Evolutionary conservation across 2,113 vertebrate genomes (phyloP).

Genomic region (Cyanoliseus patagonus): DNA sequence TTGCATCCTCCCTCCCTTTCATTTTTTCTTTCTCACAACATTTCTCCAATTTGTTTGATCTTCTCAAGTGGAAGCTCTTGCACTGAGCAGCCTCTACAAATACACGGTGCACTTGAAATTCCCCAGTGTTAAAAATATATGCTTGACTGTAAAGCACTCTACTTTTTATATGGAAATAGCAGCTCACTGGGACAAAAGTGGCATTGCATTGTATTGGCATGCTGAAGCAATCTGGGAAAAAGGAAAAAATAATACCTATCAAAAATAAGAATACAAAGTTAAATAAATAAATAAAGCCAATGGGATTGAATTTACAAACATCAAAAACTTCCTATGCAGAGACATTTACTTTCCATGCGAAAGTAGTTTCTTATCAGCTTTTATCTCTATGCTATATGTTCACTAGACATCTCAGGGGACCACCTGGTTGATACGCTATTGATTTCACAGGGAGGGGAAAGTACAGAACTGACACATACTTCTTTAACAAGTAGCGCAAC

Average conservation of each 20-base stretch:
- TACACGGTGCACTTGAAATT: slow-evolving; percentile 25
- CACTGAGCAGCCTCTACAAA: slow-evolving; percentile 52
- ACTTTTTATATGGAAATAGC: slow-evolving; percentile 66
- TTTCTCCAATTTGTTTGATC: slow-evolving; percentile 63
- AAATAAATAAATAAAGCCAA: slow-evolving; percentile 35
- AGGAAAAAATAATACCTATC: not conserved
- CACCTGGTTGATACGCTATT: slow-evolving; percentile 46
- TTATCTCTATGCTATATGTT: slow-evolving; percentile 30
- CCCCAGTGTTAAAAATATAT: slow-evolving; percentile 59
- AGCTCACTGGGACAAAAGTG: slow-evolving; percentile 50
- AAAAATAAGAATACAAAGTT: not conserved
- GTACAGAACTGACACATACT: slow-evolving; percentile 35
- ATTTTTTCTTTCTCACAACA: not conserved
- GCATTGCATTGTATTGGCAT: not conserved
- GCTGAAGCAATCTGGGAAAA: slow-evolving; percentile 7
- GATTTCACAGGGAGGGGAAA: slow-evolving; percentile 18
- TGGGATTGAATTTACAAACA: slow-evolving; percentile 35
- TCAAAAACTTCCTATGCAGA: not conserved
- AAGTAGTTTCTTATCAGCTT: slow-evolving; percentile 32
- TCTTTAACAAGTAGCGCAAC: slow-evolving; percentile 51
- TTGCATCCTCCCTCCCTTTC: slow-evolving; percentile 6
- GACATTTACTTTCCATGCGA: slow-evolving; percentile 30
- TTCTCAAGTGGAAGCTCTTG: slow-evolving; percentile 59
- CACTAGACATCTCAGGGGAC: slow-evolving; percentile 3
- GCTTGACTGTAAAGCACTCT: slow-evolving; percentile 56